phyloP scores from a whole-genome alignment of 1,140 invertebrate species.

The Drosophila micromelanica region DNA sequence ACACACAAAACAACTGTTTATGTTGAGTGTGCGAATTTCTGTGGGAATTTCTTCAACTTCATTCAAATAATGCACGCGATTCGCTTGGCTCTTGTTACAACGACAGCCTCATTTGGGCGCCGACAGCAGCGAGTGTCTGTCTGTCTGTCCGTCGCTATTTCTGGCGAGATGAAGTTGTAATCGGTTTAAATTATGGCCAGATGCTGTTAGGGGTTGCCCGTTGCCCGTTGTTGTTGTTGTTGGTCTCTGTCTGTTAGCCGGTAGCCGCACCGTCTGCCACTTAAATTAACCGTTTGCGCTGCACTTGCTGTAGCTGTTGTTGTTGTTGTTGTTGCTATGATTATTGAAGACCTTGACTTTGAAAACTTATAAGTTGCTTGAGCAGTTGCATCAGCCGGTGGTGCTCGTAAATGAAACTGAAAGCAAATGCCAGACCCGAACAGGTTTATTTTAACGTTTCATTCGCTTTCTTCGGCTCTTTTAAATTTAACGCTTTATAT shows the following conservation, averaged over 20 bases:
- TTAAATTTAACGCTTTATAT: conserved; percentile 12
- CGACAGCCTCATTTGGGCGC: conserved; percentile 10
- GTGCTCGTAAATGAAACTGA: conserved; percentile 38
- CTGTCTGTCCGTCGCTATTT: neutral
- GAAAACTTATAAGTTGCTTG: conserved; percentile 35
- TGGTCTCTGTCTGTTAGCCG: neutral
- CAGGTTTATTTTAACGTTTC: conserved; percentile 43
- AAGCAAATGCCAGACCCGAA: conserved; percentile 31
- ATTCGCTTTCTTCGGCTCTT: conserved; percentile 56
- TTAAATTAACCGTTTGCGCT: conserved; percentile 8
- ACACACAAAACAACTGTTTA: neutral
- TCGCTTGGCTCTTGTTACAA: neutral
- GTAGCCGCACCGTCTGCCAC: conserved; percentile 8
- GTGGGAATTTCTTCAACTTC: conserved; percentile 21
- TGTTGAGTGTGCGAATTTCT: conserved; percentile 2
- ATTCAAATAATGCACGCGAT: conserved; percentile 26
- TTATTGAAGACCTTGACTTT: conserved; percentile 70
- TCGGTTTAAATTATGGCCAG: conserved; percentile 69
- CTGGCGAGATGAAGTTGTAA: conserved; percentile 55
- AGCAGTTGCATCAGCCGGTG: conserved; percentile 24
- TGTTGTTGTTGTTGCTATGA: conserved; percentile 1
- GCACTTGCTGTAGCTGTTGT: conserved; percentile 10
- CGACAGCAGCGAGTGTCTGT: neutral
- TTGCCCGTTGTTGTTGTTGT: no score
- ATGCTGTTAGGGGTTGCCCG: conserved; percentile 49